Evolutionary conservation across 2,888 invertebrate genomes (phyloP).

Genomic region (Synanthedon vespiformis): DNA sequence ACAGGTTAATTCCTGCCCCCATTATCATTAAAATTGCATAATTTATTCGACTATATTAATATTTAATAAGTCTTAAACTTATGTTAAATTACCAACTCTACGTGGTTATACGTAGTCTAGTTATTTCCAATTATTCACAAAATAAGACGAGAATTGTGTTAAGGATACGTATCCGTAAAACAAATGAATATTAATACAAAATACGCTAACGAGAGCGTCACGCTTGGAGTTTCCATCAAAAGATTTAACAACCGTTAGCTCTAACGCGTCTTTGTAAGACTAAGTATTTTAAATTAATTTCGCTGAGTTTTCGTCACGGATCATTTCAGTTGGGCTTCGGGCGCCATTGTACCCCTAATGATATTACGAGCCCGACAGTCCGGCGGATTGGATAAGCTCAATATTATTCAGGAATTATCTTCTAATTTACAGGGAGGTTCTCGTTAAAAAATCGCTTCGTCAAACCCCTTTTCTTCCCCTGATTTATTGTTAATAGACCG

Average conservation of each 20-base stretch:
- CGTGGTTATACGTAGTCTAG: too few relatives aligned
- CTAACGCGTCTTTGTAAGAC: conserved; percentile 14
- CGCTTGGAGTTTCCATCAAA: conserved; percentile 29
- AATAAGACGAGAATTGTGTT: too few relatives aligned
- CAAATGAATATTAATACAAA: background rate
- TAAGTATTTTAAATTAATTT: conserved; percentile 57
- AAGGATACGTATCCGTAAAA: background rate
- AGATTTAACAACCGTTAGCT: conserved; percentile 28
- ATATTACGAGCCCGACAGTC: conserved; percentile 35
- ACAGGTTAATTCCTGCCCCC: too few relatives aligned
- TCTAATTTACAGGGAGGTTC: conserved; percentile 21
- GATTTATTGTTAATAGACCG: conserved; percentile 39
- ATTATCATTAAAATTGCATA: too few relatives aligned
- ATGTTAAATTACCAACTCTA: too few relatives aligned
- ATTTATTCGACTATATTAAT: too few relatives aligned
- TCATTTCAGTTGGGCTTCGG: conserved; percentile 35
- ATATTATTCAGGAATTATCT: conserved; percentile 28
- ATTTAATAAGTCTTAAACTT: too few relatives aligned
- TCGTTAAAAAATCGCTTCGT: conserved; percentile 33
- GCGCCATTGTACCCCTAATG: conserved; percentile 46
- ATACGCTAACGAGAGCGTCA: conserved; percentile 11
- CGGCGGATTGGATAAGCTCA: conserved; percentile 39
- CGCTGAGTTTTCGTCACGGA: conserved; percentile 48
- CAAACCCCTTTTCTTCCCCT: conserved; percentile 29
- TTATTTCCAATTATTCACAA: too few relatives aligned